Base-by-base conservation (phyloP, 2,888 invertebrate genomes). In the Neria commutata region DNA sequence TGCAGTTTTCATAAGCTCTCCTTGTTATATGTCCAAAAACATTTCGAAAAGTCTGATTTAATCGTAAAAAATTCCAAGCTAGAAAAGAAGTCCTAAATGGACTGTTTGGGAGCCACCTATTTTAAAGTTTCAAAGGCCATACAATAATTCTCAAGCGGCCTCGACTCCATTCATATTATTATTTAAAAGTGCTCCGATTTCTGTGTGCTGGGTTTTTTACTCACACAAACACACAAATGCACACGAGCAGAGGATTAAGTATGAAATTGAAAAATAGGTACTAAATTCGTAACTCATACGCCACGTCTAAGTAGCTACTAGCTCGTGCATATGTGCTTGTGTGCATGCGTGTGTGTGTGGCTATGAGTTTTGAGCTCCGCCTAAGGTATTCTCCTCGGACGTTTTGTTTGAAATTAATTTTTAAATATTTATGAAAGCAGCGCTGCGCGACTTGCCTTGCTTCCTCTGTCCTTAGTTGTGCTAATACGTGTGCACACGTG, bases 371-470 rank as follows among this genome's bases (percentile, higher is more conserved):
- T n/a, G n/a, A n/a, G n/a, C n/a, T n/a, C n/a, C n/a, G n/a, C n/a
- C n/a, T n/a, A n/a, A n/a, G n/a, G n/a, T n/a, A n/a, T n/a, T n/a
- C 37, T 29, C 4, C 37, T 37, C n/a, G 16, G 37, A 4, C 42
- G 42, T 42, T 42, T n/a, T n/a, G 42, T 42, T 67, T 71, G 73
- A 76, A 75, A 75, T 75, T 77, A 77, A 77, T 76, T 75, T 77
- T 77, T 77, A 75, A 75, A 75, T 75, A 75, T 75, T 75, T 75
- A 75, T 77, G 73, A 71, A 46, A 56, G 67, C 51, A 55, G 29
- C 17, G 23, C 56, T 65, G 60, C 49, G 46, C 52, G 56, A 61
- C 59, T 26, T 50, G 21, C 17, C 46, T 10, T 45, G 21, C 50
- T 49, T 53, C 49, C 54, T 57, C 56, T 56, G 49, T 65, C 68